Evolutionary conservation across 1,140 invertebrate genomes (phyloP).

Genomic region (Andrena cerasifolii): DNA sequence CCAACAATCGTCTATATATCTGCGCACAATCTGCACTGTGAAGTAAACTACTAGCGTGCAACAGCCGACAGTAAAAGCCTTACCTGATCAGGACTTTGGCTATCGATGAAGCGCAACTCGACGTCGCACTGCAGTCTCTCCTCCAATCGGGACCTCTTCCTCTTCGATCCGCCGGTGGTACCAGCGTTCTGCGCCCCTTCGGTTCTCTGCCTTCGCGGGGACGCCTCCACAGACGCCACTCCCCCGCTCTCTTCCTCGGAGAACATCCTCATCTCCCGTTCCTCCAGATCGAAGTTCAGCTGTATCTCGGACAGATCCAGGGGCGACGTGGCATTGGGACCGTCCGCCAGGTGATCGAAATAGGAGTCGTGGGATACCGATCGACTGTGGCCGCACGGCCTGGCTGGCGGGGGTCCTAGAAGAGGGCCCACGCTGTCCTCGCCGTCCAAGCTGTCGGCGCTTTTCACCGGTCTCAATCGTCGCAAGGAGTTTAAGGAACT

Average conservation of each 20-base stretch:
- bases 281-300: slow-evolving; percentile 91
- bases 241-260: slow-evolving; percentile 90
- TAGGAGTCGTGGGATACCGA: slow-evolving; percentile 96
- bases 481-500: slow-evolving; percentile 79
- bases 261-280: slow-evolving; percentile 92
- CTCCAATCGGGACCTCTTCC: slow-evolving; percentile 82
- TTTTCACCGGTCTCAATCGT: slow-evolving; percentile 87
- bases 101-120: slow-evolving; percentile 83
- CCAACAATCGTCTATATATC: too few species aligned
- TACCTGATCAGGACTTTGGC: slow-evolving; percentile 83
- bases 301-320: slow-evolving; percentile 92
- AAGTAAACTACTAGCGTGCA: too few species aligned
- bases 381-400: slow-evolving; percentile 83
- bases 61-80: too few species aligned
- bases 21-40: too few species aligned
- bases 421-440: slow-evolving; percentile 79
- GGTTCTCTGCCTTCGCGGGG: slow-evolving; percentile 82
- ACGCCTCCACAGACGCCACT: slow-evolving; percentile 83
- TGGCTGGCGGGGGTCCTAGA: slow-evolving; percentile 78
- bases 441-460: slow-evolving; percentile 86
- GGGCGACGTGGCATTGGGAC: slow-evolving; percentile 82
- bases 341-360: slow-evolving; percentile 88
- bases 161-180: slow-evolving; percentile 77
- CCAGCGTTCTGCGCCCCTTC: slow-evolving; percentile 71
- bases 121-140: slow-evolving; percentile 82